phyloP scores from a whole-genome alignment of 2,888 invertebrate species.

The Cremastinae sp. region DNA sequence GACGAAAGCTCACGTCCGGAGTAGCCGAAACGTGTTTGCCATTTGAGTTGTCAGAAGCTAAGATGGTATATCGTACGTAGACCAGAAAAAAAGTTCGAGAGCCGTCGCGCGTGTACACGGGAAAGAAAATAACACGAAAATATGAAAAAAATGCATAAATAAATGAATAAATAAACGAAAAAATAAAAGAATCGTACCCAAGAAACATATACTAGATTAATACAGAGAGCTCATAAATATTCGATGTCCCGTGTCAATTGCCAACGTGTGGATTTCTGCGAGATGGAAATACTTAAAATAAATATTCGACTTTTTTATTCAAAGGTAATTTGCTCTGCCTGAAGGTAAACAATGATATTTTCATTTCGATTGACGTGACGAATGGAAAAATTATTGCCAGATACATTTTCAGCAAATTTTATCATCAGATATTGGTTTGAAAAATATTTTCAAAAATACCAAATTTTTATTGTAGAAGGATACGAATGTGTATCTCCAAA shows the following conservation, averaged over 20 bases:
- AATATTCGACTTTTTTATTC: not conserved
- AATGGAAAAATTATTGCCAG: too few relatives aligned
- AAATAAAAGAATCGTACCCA: conserved; percentile 53
- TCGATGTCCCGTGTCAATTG: conserved; percentile 65
- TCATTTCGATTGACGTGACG: too few relatives aligned
- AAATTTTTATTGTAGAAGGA: too few relatives aligned
- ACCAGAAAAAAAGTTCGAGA: conserved; percentile 11
- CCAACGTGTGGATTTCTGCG: conserved; percentile 24
- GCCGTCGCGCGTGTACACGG: conserved; percentile 40
- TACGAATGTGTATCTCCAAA: too few relatives aligned
- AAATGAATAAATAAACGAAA: not conserved
- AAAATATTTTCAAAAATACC: too few relatives aligned
- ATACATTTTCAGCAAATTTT: too few relatives aligned
- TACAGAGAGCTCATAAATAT: conserved; percentile 65
- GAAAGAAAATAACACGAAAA: conserved; percentile 11
- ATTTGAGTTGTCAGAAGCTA: conserved; percentile 52
- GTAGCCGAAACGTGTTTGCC: conserved; percentile 51
- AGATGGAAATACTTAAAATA: not conserved
- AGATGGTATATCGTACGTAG: conserved; percentile 50
- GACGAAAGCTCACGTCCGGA: conserved; percentile 44
- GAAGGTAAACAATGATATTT: too few relatives aligned
- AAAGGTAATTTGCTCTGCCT: too few relatives aligned
- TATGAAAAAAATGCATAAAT: conserved; percentile 5
- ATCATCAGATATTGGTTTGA: too few relatives aligned
- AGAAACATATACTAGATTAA: conserved; percentile 63